Conservation (phyloP, 2,888 invertebrate species). For the Aporophyla lueneburgensis region DNA sequence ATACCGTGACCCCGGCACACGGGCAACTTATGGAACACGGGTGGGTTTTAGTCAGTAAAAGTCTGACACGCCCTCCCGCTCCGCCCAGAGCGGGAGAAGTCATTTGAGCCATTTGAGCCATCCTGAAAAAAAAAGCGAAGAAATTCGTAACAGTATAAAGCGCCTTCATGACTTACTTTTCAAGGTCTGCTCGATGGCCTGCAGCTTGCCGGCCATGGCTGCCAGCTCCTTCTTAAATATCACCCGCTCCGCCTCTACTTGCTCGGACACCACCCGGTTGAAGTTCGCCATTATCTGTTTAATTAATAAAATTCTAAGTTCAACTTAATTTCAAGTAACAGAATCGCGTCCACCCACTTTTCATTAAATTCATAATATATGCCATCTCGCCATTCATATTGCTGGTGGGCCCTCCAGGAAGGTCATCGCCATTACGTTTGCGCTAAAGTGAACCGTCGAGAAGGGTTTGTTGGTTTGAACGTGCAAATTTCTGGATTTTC, state of each 20-base stretch:
- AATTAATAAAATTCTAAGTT: conserved; percentile 17
- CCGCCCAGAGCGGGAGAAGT: no score
- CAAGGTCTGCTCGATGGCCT: conserved; percentile 94
- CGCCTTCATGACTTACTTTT: conserved; percentile 85
- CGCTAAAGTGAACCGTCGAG: not conserved
- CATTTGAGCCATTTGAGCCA: no score
- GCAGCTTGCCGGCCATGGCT: conserved; percentile 93
- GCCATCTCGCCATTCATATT: not conserved
- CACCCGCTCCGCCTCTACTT: conserved; percentile 93
- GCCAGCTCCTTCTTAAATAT: conserved; percentile 94
- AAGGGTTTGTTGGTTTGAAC: not conserved
- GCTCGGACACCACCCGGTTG: conserved; percentile 87
- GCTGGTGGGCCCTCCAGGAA: not conserved
- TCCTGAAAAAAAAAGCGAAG: no score
- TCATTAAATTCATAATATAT: not conserved
- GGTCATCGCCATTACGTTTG: not conserved
- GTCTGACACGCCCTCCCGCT: no score
- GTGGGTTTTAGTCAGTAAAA: no score
- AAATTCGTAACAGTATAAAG: not conserved
- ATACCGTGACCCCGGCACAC: no score
- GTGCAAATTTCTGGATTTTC: no score
- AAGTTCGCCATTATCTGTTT: conserved; percentile 79
- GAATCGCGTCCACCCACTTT: no score
- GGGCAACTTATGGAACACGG: no score
- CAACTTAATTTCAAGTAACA: not conserved